Base-by-base conservation (phyloP, 2,888 invertebrate species). In the Mythimna loreyi region DNA sequence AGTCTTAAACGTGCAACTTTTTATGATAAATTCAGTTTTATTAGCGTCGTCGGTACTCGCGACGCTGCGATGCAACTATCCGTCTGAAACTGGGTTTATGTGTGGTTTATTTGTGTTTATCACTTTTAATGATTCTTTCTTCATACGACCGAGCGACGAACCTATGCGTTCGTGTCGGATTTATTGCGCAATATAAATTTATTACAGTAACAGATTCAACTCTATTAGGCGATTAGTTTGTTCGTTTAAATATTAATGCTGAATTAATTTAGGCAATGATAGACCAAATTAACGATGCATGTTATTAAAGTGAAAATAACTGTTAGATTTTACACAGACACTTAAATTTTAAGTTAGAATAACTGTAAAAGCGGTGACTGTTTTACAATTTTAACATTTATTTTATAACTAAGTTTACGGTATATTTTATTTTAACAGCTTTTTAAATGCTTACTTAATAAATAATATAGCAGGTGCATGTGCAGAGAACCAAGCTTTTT, bases 1-100 rank as follows among this genome's bases (percentile, higher is more conserved):
- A 92, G 91, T 91, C 89, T 91, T 93, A 91, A 91, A 93, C 93
- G 92, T 90, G 92, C 91, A 92, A 93, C 92, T 93, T 95, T 94
- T 93, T 93, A 94, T 94, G 93, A 94, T 94, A 92, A 92, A 92
- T 92, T 92, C 87, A 84, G 80, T 78, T 92, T 93, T 94, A 94
- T 92, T 90, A 88, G 89, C 81, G 83, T 85, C 82, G 87, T 84
- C 85, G 85, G 76, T 86, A 80, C 84, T 85, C 72, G 84, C 87
- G 88, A 90, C 89, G 90, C 92, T 89, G 82, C 75, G 75, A 56
- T 81, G 80, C 84, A 82, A 69, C 74, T 80, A 90, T 86, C 86
- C 86, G 77, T 80, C 85, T 84, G 87, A 85, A 89, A 89, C 85
- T 92, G 85, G 93, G 92, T 93, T 94, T 93, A 93, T 90, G 85